Conservation (phyloP, 2,797 vertebrate genomes). For the Sebastes cheni region DNA sequence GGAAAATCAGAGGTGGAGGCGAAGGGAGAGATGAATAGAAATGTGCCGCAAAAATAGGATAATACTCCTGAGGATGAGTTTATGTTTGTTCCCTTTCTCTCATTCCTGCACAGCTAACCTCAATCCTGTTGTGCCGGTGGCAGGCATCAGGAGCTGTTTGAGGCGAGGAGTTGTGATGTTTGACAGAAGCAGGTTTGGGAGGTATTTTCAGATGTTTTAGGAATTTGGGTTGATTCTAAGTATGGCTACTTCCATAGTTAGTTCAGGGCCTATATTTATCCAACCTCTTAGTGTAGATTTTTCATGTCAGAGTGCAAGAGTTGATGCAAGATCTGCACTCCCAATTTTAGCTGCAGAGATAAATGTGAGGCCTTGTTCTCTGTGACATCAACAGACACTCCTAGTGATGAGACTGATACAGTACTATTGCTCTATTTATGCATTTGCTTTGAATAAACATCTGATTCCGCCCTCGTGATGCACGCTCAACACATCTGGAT, state of each 20-base stretch:
- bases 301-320: slow-evolving; percentile 50
- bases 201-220: slow-evolving; percentile 47
- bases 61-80: slow-evolving; percentile 52
- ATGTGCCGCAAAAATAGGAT: slow-evolving; percentile 54
- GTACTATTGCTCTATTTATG: slow-evolving; percentile 12
- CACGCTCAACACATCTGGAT: slow-evolving; percentile 59
- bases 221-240: slow-evolving; percentile 58
- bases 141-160: slow-evolving; percentile 35
- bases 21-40: slow-evolving; percentile 52
- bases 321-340: slow-evolving; percentile 30
- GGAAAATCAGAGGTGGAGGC: slow-evolving; percentile 61
- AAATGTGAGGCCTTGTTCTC: slow-evolving; percentile 18
- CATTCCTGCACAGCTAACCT: slow-evolving; percentile 53
- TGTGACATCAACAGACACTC: not conserved
- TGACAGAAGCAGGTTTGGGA: slow-evolving; percentile 31
- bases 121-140: slow-evolving; percentile 39
- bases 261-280: slow-evolving; percentile 57
- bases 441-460: not conserved
- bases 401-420: slow-evolving; percentile 4
- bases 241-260: slow-evolving; percentile 41
- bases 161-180: slow-evolving; percentile 41
- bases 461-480: not conserved
- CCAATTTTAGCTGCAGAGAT: slow-evolving; percentile 41
- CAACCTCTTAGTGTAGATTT: slow-evolving; percentile 27
- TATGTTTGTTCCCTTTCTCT: slow-evolving; percentile 54